A percentile compares a stretch with the other conserved stretches of the same genome.
Evolutionary conservation across 2,797 vertebrate species (phyloP).

Genomic region (Poecilia picta): DNA sequence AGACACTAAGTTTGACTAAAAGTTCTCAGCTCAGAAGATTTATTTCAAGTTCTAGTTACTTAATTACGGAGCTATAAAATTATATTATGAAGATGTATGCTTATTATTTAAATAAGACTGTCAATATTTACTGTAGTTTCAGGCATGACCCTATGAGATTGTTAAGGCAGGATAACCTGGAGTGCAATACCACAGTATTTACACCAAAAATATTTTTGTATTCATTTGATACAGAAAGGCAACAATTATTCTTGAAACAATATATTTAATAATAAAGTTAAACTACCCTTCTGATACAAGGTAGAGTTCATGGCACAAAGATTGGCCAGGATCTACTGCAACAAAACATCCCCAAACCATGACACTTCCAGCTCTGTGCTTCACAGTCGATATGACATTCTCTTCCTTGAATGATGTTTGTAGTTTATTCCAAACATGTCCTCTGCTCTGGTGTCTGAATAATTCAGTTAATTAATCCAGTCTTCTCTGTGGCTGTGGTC

Average conservation of each 20-base stretch:
- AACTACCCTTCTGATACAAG: not conserved
- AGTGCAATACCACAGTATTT: not conserved
- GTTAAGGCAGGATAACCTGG: not conserved
- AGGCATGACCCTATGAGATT: not conserved
- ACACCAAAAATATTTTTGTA: not conserved
- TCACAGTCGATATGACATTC: not conserved
- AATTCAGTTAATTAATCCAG: not conserved
- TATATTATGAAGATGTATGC: not conserved
- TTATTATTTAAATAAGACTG: not conserved
- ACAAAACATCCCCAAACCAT: not conserved
- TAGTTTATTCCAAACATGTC: not conserved
- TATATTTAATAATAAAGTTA: not conserved
- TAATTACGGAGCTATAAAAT: not conserved
- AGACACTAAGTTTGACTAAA: not conserved
- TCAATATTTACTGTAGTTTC: not conserved
- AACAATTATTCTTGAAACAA: not conserved
- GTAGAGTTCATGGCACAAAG: not conserved
- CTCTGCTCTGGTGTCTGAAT: not conserved
- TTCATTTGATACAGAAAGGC: not conserved
- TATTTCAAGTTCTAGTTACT: not conserved
- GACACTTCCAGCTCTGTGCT: not conserved
- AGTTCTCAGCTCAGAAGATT: not conserved
- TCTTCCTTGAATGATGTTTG: not conserved
- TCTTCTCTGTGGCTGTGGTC: not conserved
- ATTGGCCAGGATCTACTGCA: not conserved